phyloP scores from a whole-genome alignment of 2,113 vertebrate genomes.

The Oryzias curvinotus region DNA sequence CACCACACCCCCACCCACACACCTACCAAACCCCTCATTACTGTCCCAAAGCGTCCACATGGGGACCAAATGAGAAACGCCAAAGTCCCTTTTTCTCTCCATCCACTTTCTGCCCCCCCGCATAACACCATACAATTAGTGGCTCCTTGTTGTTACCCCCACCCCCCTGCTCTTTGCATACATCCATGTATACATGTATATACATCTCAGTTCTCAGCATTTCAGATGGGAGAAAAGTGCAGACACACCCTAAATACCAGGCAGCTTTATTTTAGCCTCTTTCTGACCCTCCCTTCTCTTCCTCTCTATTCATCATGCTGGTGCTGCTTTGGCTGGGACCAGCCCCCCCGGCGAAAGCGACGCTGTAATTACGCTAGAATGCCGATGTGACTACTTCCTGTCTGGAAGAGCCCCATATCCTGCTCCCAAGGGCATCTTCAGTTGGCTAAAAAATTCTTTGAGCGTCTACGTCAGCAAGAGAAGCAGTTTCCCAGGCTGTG shows the following conservation, averaged over 20 bases:
- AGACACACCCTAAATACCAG: constrained; percentile 45
- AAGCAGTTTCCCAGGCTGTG: background rate
- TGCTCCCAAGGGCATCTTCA: constrained; percentile 41
- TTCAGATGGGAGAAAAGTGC: constrained; percentile 22
- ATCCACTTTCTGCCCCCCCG: constrained; percentile 35
- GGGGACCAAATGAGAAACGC: constrained; percentile 49
- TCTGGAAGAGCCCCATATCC: constrained; percentile 41
- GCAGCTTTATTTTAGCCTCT: constrained; percentile 18
- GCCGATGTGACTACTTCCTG: constrained; percentile 57
- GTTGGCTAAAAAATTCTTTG: constrained; percentile 15
- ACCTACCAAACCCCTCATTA: constrained; percentile 69
- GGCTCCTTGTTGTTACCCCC: constrained; percentile 51
- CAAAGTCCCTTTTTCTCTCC: constrained; percentile 22
- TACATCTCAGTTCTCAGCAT: constrained; percentile 10
- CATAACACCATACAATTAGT: constrained; percentile 76
- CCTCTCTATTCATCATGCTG: constrained; percentile 3
- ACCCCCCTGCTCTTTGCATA: constrained; percentile 40
- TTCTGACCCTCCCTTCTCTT: constrained; percentile 18
- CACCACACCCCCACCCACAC: constrained; percentile 69
- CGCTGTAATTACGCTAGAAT: constrained; percentile 56
- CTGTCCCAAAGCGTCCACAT: constrained; percentile 58
- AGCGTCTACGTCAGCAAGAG: constrained; percentile 2
- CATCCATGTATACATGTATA: constrained; percentile 31
- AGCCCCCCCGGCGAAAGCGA: constrained; percentile 7
- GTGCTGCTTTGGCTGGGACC: constrained; percentile 14